phyloP scores from a whole-genome alignment of 1,140 invertebrate genomes.

The Drosophila saltans region DNA sequence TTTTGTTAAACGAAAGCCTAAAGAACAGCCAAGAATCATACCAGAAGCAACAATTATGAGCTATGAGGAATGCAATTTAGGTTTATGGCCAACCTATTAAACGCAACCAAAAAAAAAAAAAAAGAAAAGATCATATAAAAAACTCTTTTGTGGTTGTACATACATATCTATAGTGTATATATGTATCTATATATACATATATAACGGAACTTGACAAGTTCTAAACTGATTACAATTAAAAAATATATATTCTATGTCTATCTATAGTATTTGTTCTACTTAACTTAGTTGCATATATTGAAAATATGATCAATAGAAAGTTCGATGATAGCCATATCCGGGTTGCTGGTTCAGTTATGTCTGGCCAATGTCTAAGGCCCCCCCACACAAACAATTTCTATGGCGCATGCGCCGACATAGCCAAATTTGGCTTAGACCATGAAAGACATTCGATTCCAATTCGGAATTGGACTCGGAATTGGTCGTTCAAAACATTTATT shows the following conservation, averaged over 20 bases:
- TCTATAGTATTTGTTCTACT: too few relatives aligned
- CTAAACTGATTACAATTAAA: too few relatives aligned
- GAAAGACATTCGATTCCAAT: slow-evolving; percentile 21
- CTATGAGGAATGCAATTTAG: slow-evolving; percentile 70
- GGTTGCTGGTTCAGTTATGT: neutral
- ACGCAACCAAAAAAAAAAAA: slow-evolving; percentile 7
- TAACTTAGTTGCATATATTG: too few relatives aligned
- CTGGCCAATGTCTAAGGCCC: slow-evolving; percentile 6
- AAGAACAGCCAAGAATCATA: slow-evolving; percentile 42
- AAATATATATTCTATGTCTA: too few relatives aligned
- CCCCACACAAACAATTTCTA: neutral
- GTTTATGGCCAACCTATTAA: slow-evolving; percentile 58
- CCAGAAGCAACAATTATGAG: slow-evolving; percentile 44
- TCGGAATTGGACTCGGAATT: neutral
- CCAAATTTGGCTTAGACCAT: slow-evolving; percentile 21
- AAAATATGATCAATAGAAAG: neutral
- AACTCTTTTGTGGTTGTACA: neutral
- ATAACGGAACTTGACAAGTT: neutral
- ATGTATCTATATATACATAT: neutral
- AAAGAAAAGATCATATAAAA: neutral
- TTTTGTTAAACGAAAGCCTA: slow-evolving; percentile 61
- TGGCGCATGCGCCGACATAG: slow-evolving; percentile 62
- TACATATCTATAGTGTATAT: neutral
- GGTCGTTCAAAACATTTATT: slow-evolving; percentile 28
- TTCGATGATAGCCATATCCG: neutral